Evolutionary conservation across 2,113 vertebrate genomes (phyloP), one percentile per base, ranked within the genome.

Genomic region (Xiphophorus hellerii): DNA sequence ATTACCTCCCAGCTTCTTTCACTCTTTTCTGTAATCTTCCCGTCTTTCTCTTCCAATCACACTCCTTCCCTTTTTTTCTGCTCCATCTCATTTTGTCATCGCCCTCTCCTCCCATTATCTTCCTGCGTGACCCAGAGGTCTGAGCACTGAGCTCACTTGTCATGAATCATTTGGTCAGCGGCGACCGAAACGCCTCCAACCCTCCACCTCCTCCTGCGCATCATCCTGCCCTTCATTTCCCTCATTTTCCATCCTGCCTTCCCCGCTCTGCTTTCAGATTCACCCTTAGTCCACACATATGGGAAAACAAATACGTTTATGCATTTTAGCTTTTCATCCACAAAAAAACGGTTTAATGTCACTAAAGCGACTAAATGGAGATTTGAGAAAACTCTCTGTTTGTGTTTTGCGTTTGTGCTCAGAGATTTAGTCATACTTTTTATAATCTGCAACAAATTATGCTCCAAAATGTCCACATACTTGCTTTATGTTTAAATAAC

Each of bases 151-250:
- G 87, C 86, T 85, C 87, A 91, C 87, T 80, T 82, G 87, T 88
- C 92, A 92, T 87, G 83, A 93, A 89, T 90, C 90, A 90, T 91
- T 89, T 88, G 86, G 76, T 81, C 82, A 67, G 25, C 42, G 9
- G 75, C 76, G 64, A 54, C 67, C 20, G 84, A 86, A 42, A 79
- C 71, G 62, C 71, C 74, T 51, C 66, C 10, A 2, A 37, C 10
- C 35, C 33, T 35, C 51, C 74, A 65, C 82, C 62, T 68, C 72
- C 73, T 63, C 76, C 0, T 15, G 66, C 51, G 5, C 42, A 17
- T 48, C 42, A 48, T 27, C 64, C 71, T 67, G 12, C 60, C 65
- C 33, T 65, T 81, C 20, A 29, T 22, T 5, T 33, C 42, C 42
- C 44, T 44, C 29, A 13, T 33, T 33, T 30, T 60, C 51, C 9